These are phyloP conservation scores for Conopomorpha cramerella DNA, from an alignment of 1,140 invertebrate species.

Conservation along the genomic window DNA sequence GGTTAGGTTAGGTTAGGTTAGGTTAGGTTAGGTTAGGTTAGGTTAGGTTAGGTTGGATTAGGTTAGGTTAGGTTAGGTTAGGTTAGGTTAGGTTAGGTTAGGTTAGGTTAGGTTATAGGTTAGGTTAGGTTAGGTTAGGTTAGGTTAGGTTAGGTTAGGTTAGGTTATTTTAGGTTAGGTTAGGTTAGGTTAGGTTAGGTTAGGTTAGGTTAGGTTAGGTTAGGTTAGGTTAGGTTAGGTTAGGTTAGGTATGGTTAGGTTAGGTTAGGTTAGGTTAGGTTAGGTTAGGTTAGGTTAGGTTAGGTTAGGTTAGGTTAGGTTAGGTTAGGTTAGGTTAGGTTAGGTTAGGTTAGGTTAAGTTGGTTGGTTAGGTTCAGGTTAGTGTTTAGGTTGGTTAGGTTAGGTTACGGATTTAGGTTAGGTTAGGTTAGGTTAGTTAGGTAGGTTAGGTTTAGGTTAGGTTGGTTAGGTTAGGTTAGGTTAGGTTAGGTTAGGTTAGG, in stretches of 20 bases:
- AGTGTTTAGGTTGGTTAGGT: conserved; percentile 5
- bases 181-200: conserved; percentile 5
- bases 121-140: no score
- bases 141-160: conserved; percentile 3
- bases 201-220: conserved; percentile 5
- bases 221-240: conserved; percentile 4
- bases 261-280: conserved; percentile 5
- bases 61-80: conserved; percentile 4
- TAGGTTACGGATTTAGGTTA: no score
- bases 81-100: conserved; percentile 5
- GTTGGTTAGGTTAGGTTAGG: conserved; percentile 6
- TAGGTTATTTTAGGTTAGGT: no score
- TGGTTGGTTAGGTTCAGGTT: no score
- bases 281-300: conserved; percentile 5
- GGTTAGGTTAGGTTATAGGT: no score
- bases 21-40: conserved; percentile 2
- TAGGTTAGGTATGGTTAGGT: conserved; percentile 4
- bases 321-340: conserved; percentile 6
- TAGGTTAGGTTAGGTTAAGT: conserved; percentile 5
- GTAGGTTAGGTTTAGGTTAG: no score
- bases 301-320: conserved; percentile 4
- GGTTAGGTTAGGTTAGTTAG: no score
- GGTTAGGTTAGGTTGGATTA: conserved; percentile 3
- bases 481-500: conserved; percentile 6
- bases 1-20: conserved; percentile 6